Evolutionary conservation across 2,888 invertebrate genomes (phyloP), one percentile per base, ranked within the genome.

Genomic region (Cerceris ruficornis): DNA sequence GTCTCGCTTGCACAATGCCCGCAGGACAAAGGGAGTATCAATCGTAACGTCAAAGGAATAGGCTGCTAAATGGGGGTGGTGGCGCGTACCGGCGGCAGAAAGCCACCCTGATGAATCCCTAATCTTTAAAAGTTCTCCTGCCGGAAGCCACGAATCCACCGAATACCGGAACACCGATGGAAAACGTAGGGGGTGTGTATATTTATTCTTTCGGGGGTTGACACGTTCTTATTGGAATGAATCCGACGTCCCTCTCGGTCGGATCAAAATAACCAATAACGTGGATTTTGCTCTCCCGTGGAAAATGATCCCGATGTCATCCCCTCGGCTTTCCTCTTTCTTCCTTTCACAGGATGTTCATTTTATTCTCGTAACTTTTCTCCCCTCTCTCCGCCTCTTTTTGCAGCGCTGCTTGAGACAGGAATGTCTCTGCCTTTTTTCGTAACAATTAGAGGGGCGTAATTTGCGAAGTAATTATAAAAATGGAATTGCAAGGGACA

Each of bases 11-110:
- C 69, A 62, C 72, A 75, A 75, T 71, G 62, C 71, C 17, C 58
- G 13, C 39, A 49, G 59, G 65, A 77, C 77, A 83, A 83, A 83
- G 78, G 57, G 57, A 75, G 42, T 77, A 75, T 75, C 75, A 83
- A 75, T 77, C 81, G 70, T 46, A 57, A 43, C 64, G 54, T 83
- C 74, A 81, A 83, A 81, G 74, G 70, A 69, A 49, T 39, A 49
- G 70, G 49, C 49, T 49, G 62, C 17, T 58, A 52, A 80, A 77
- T 55, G 55, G 50, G 54, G 57, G 60, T 13, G 69, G 39, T 14
- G 14, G 28, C 39, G 6, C n/a, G n/a, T 15, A 55, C 52, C 41
- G 50, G 42, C 62, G 49, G 59, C 55, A 49, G 42, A 55, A 58
- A 61, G 62, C 61, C 58, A 39, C 59, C 57, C 1, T 61, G 73